Evolutionary conservation across 1,140 invertebrate species (phyloP), one percentile per base, ranked within the genome.

Genomic region (Akabosia matsudoensis): DNA sequence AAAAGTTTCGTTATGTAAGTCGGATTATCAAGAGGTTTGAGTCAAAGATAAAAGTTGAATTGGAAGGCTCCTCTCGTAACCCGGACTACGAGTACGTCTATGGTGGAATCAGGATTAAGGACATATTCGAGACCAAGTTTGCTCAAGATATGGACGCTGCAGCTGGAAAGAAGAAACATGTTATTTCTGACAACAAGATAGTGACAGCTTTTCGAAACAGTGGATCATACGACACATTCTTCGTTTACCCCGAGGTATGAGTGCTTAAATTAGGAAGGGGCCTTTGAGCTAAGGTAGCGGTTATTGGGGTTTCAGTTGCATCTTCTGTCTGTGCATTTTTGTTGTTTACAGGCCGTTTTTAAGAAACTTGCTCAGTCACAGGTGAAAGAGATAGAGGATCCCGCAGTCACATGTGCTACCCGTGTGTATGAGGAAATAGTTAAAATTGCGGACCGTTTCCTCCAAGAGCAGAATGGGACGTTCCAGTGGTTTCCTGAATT

Each of bases 91-190:
- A 31, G 2, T n/a, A 67, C 22, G 3, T 67, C 3, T 67, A 31
- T 67, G 61, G 61, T 7, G 61, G 61, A 28, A 67, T 67, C 22
- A 31, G 10, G 30, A 67, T 67, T 22, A 67, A 67, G 22, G 61
- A 67, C n/a, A 30, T 67, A 4, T 67, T 67, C 31, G 61, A 67
- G 28, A 67, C 28, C 10, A 28, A 10, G 31, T 67, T 67, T 31
- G 24, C 61, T 4, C 1, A 28, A 10, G 61, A 28, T 10, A 67
- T 67, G 61, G 61, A 67, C 28, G 28, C 24, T 28, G 61, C 61
- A 13, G 54, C 4, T 7, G n/a, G 22, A 30, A 67, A 67, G 30
- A 24, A 13, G 61, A 67, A 16, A 10, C 13, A 67, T 30, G 26
- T 3, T 18, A 67, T 67, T n/a, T 10, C 24, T 31, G 61, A 67